Percentiles rank a stretch among this genome's conserved stretches.
These are phyloP conservation scores for Lampris incognitus DNA, from an alignment of 2,113 vertebrate species.

Conservation along the genomic window DNA sequence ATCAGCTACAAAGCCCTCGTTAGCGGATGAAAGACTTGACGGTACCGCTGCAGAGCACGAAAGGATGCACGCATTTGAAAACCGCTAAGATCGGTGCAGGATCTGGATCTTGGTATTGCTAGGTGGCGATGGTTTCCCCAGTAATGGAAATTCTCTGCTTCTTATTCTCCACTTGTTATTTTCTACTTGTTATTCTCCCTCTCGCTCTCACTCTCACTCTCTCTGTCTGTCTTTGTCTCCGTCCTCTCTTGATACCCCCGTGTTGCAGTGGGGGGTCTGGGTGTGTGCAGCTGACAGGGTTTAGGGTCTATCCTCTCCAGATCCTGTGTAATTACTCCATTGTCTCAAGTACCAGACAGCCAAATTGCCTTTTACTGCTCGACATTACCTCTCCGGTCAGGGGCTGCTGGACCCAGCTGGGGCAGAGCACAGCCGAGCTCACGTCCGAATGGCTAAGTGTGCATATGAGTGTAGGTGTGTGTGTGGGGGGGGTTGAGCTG, in stretches of 20 bases:
- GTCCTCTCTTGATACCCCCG: background rate
- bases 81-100: slow-evolving; percentile 30
- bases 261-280: slow-evolving; percentile 7
- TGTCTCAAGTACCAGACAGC: slow-evolving; percentile 74
- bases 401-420: slow-evolving; percentile 73
- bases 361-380: slow-evolving; percentile 36
- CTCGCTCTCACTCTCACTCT: slow-evolving; percentile 10
- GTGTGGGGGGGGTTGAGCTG: background rate
- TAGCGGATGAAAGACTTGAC: slow-evolving; percentile 64
- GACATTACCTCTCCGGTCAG: slow-evolving; percentile 49
- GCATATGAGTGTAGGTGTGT: slow-evolving; percentile 11
- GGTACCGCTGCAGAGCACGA: slow-evolving; percentile 47
- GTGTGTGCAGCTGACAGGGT: slow-evolving; percentile 43
- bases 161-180: background rate
- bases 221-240: background rate
- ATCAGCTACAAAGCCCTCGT: slow-evolving; percentile 57
- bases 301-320: slow-evolving; percentile 42
- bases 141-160: background rate
- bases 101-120: background rate
- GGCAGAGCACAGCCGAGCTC: slow-evolving; percentile 19
- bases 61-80: slow-evolving; percentile 28
- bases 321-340: slow-evolving; percentile 76
- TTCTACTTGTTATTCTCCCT: background rate
- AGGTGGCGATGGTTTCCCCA: background rate
- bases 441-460: background rate